Percentiles rank a stretch among this genome's conserved stretches.
Conservation (phyloP, 2,888 invertebrate species). For the Plagiodera versicolora region DNA sequence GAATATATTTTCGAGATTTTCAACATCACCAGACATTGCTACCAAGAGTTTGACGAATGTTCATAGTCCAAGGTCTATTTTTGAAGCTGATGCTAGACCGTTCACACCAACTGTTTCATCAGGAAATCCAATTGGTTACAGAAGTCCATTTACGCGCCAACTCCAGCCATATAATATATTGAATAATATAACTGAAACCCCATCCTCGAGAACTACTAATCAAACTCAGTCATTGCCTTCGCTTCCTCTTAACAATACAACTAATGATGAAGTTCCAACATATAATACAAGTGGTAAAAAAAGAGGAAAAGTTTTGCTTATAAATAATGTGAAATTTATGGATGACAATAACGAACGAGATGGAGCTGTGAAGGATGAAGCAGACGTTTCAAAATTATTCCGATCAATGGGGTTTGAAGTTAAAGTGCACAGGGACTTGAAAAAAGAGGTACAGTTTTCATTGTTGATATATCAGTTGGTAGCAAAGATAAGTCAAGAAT, state of each 20-base stretch:
- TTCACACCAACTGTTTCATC: background rate
- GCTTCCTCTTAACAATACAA: constrained; percentile 8
- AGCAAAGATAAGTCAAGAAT: too few species aligned
- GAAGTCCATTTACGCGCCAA: background rate
- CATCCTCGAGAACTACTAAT: background rate
- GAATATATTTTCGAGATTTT: too few species aligned
- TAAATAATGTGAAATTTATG: constrained; percentile 50
- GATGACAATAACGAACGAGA: constrained; percentile 45
- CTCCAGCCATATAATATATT: background rate
- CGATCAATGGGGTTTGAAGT: constrained; percentile 62
- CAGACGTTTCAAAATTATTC: constrained; percentile 63
- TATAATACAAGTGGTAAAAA: constrained; percentile 43
- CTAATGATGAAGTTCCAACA: constrained; percentile 33
- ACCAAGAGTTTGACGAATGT: background rate
- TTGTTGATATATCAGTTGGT: background rate
- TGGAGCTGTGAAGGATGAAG: constrained; percentile 65
- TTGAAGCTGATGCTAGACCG: constrained; percentile 18
- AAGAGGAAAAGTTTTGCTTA: constrained; percentile 46
- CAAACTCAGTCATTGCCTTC: background rate
- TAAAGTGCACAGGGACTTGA: constrained; percentile 54
- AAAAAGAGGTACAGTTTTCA: constrained; percentile 49
- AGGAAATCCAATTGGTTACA: background rate
- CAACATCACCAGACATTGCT: background rate
- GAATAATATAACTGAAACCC: background rate
- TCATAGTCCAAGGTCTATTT: background rate